phyloP scores from a whole-genome alignment of 2,888 invertebrate species.

The Meloe dianella region DNA sequence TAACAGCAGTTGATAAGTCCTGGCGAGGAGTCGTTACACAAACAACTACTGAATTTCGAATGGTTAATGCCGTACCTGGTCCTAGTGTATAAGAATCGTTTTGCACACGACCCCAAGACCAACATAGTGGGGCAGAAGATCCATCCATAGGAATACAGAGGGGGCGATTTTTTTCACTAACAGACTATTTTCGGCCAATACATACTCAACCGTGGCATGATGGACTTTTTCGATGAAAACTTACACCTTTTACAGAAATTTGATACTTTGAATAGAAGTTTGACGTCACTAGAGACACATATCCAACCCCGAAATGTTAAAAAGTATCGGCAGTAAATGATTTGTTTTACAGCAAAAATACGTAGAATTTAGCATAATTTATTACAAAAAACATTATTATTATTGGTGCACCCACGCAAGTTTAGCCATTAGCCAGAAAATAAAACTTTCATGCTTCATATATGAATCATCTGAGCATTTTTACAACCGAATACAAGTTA shows the following conservation, averaged over 20 bases:
- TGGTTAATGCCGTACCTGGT: constrained; percentile 61
- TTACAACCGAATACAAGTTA: constrained; percentile 35
- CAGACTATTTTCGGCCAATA: constrained; percentile 63
- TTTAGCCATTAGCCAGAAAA: constrained; percentile 22
- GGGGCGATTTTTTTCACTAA: constrained; percentile 60
- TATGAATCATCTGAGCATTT: constrained; percentile 41
- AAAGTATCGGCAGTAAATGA: too few relatives aligned
- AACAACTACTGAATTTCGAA: constrained; percentile 68
- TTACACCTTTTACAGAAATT: constrained; percentile 57
- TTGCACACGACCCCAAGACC: constrained; percentile 66
- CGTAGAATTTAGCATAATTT: neutral
- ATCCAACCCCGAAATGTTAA: neutral
- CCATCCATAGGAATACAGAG: constrained; percentile 38
- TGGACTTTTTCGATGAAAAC: constrained; percentile 56
- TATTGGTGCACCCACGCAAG: constrained; percentile 41
- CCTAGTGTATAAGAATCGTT: constrained; percentile 65
- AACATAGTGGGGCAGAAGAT: constrained; percentile 42
- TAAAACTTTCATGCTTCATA: constrained; percentile 34
- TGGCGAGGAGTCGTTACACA: constrained; percentile 60
- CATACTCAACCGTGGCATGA: constrained; percentile 50
- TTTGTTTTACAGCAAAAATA: neutral
- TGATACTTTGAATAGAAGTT: constrained; percentile 43
- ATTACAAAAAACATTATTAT: neutral
- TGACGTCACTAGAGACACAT: neutral
- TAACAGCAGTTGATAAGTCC: constrained; percentile 48